Base-by-base conservation (phyloP, 2,113 vertebrate species). In the Telmatochromis sp. region DNA sequence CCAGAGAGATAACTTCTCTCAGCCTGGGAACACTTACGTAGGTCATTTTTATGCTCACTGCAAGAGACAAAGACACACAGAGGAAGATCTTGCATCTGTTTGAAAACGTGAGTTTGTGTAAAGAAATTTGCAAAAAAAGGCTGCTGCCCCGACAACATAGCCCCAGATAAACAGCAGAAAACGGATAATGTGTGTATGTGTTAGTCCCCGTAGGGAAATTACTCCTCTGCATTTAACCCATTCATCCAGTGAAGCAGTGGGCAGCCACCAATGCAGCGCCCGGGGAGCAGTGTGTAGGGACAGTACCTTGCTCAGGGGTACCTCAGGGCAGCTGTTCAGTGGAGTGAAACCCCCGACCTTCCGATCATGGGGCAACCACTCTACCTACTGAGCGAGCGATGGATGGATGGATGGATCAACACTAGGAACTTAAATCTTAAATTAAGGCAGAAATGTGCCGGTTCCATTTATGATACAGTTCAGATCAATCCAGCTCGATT, bases 191-290 rank as follows among this genome's bases (percentile, higher is more conserved):
- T 45, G 42, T 7, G 42, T 45, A 45, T 45, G 42, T 15, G 42
- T 45, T 45, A 45, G 42, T 45, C 42, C 42, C 42, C 13, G 42
- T 45, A 45, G 42, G 42, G 42, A 45, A 45, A 45, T 45, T 15
- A 1, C 42, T 45, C 42, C 6, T 45, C 13, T 45, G 42, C 42
- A 15, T 45, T 45, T 45, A 45, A 45, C 42, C 42, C 42, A 45
- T 45, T 15, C 42, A 45, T 3, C 13, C 42, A 45, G 42, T 45
- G 13, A 45, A 45, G 42, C 42, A 45, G 42, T 15, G 42, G 42
- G 42, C 42, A 45, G 42, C 42, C 42, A 45, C 0, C 42, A 45
- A 45, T 45, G 0, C 0, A 45, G 42, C 0, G 2, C 13, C 42
- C 3, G 1, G 42, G 42, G 6, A 45, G 42, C 42, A 45, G 42